Base-by-base conservation (phyloP, 2,888 invertebrate genomes). In the Agrotis segetum region DNA sequence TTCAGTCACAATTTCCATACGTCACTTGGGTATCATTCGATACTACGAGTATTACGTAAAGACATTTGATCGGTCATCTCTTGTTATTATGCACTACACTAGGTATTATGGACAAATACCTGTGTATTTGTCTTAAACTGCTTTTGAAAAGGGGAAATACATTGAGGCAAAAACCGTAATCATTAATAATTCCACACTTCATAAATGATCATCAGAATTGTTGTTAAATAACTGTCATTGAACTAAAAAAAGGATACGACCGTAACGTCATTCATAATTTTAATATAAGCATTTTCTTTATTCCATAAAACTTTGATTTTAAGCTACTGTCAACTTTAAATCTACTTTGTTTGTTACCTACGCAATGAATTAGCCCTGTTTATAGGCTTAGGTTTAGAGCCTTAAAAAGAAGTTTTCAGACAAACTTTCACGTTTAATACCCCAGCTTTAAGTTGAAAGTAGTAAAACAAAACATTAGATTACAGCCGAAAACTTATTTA, bases 401-500 rank as follows among this genome's bases (percentile, higher is more conserved):
- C 67, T 63, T 34, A 49, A 76, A 79, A 59, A 69, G 2, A 80
- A 79, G n/a, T 71, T 69, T 47, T 21, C 14, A n/a, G 14, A 56
- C 63, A 58, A 59, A 77, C 66, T 67, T 66, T 75, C 17, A 56
- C 59, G 63, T 69, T 71, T 63, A 80, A 81, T 75, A 61, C 56
- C 47, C n/a, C n/a, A 66, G 65, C 53, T 73, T 64, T 13, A 77
- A 72, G 58, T 63, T 56, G 46, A 79, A 73, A 79, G 79, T 75
- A 56, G 24, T 78, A 78, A 77, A 81, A 68, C 58, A 49, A 67
- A 72, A 66, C 79, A 71, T 68, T 71, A 72, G 58, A 72, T 67
- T 66, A 71, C 58, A 74, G 62, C 63, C 53, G 19, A 74, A 76
- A 79, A 84, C 53, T 83, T 70, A 63, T 67, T 67, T 79, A 69